Conservation (phyloP, 2,888 invertebrate genomes). For the Leptothorax acervorum region DNA sequence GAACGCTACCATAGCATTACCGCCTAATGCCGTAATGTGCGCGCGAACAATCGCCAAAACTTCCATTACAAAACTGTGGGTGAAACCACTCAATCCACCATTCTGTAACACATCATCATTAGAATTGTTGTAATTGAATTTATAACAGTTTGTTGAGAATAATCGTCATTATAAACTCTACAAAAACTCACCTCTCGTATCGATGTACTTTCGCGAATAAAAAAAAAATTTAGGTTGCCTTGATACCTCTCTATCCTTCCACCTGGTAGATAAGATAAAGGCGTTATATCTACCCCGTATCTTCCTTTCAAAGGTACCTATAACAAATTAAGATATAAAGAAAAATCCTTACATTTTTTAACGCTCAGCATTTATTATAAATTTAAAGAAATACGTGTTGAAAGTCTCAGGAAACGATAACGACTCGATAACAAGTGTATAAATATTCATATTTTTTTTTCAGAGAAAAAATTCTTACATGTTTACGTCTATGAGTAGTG, state of each 20-base stretch:
- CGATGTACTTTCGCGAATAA: slow-evolving; percentile 97
- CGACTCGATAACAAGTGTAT: neutral
- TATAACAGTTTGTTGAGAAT: slow-evolving; percentile 13
- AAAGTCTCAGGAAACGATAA: neutral
- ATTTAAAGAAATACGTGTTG: neutral
- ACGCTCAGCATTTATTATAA: neutral
- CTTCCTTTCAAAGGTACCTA: slow-evolving; percentile 86
- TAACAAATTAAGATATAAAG: slow-evolving; percentile 35
- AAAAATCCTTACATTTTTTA: neutral
- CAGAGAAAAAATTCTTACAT: slow-evolving; percentile 72
- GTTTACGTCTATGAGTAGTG: slow-evolving; percentile 80
- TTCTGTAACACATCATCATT: slow-evolving; percentile 85
- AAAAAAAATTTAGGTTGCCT: slow-evolving; percentile 97
- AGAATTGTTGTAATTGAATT: neutral
- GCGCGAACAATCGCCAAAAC: slow-evolving; percentile 97
- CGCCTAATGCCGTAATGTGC: slow-evolving; percentile 96
- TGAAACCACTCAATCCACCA: slow-evolving; percentile 97
- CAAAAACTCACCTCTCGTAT: slow-evolving; percentile 90
- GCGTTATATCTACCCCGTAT: slow-evolving; percentile 93
- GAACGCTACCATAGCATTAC: slow-evolving; percentile 97
- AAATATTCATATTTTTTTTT: neutral
- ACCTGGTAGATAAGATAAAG: slow-evolving; percentile 92
- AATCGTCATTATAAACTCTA: slow-evolving; percentile 39
- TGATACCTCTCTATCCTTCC: slow-evolving; percentile 93
- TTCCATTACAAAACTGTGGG: slow-evolving; percentile 97